phyloP scores from a whole-genome alignment of 2,797 vertebrate genomes.

The Sebastes trivittatus region DNA sequence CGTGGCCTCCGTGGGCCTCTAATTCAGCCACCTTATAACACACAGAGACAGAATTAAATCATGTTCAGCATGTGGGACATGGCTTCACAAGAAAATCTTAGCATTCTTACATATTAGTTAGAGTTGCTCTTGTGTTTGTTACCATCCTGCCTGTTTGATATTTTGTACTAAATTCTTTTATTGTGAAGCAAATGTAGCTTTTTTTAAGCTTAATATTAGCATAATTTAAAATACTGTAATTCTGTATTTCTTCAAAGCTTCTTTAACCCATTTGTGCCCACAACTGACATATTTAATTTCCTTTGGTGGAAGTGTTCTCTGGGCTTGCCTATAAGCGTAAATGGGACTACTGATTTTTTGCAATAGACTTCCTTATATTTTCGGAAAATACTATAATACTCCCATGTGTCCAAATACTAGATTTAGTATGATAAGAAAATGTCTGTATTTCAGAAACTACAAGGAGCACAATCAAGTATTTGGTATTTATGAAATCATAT shows the following conservation, averaged over 20 bases:
- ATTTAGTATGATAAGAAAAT: accelerated
- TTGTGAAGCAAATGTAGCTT: neutral
- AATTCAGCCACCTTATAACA: constrained; percentile 88
- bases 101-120: neutral
- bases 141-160: neutral
- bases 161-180: neutral
- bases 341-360: no score
- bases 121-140: no score
- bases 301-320: no score
- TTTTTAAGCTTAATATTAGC: neutral
- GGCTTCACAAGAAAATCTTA: neutral
- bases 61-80: neutral
- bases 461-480: no score
- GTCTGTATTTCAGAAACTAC: no score
- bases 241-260: neutral
- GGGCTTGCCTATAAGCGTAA: no score
- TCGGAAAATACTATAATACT: no score
- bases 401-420: no score
- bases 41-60: neutral
- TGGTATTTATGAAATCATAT: no score
- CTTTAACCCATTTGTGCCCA: neutral
- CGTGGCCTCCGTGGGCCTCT: constrained; percentile 86
- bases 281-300: no score
- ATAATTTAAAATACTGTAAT: neutral
- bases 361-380: no score